phyloP scores from a whole-genome alignment of 2,888 invertebrate species.

The Caenorhabditis sp. region DNA sequence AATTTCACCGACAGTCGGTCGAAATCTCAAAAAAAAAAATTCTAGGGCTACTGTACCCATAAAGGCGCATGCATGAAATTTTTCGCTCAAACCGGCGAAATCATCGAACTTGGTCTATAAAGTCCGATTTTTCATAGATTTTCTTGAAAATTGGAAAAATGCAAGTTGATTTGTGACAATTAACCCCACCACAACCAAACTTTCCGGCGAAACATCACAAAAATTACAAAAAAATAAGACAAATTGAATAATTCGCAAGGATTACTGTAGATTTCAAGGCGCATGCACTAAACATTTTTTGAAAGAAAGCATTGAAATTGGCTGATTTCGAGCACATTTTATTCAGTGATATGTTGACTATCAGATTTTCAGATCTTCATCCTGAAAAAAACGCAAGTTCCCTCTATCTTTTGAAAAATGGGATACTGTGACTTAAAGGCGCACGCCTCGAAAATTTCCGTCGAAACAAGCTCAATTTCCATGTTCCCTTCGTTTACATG shows the following conservation, averaged over 20 bases:
- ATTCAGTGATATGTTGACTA: background rate
- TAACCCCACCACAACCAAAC: no score
- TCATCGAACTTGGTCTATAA: background rate
- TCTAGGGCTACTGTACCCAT: background rate
- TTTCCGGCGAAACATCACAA: background rate
- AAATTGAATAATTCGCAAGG: no score
- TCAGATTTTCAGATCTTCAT: no score
- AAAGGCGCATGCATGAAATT: background rate
- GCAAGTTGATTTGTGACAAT: no score
- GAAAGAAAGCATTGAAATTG: background rate
- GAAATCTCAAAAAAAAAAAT: background rate
- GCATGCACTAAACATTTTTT: background rate
- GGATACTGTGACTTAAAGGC: background rate
- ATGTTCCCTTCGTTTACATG: background rate
- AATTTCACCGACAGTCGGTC: background rate
- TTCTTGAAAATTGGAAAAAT: no score
- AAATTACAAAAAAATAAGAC: no score
- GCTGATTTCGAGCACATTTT: background rate
- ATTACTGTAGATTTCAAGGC: background rate
- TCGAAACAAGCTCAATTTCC: background rate
- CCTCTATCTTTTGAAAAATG: background rate
- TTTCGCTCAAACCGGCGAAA: background rate
- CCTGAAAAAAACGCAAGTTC: background rate
- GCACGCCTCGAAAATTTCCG: background rate
- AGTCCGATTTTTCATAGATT: background rate